Conservation (phyloP, 92 coral and sea anemone genomes). For the Phenganax stokvisi region DNA sequence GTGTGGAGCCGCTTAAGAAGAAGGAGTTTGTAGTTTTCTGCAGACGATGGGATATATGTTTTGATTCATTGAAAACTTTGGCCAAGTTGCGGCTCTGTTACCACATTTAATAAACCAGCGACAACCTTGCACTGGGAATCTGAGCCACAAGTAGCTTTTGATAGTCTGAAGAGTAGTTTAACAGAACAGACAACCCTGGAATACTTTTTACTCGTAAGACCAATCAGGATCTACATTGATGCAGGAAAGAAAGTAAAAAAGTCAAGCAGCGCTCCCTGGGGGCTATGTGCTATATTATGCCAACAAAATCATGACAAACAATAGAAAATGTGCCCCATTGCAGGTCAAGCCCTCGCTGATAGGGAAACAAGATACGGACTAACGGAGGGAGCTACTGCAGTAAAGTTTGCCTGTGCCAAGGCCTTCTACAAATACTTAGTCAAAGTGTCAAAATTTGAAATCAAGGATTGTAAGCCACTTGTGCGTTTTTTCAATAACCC, state of each 20-base stretch:
- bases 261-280: background rate
- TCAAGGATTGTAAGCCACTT: background rate
- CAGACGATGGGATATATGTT: conserved; percentile 10
- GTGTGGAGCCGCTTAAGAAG: background rate
- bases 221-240: background rate
- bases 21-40: conserved; percentile 4
- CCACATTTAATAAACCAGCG: conserved; percentile 21
- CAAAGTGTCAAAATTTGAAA: background rate
- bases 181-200: background rate
- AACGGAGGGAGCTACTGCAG: background rate
- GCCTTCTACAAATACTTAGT: no score
- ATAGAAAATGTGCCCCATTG: background rate
- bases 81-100: conserved; percentile 20
- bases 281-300: background rate
- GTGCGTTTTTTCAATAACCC: background rate
- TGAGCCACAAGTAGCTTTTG: background rate
- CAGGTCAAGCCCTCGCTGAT: background rate
- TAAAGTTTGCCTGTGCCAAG: background rate
- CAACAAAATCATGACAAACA: no score
- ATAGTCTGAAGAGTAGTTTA: background rate
- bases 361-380: background rate
- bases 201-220: background rate
- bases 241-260: background rate
- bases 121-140: background rate
- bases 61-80: background rate